Conservation (phyloP, 2,888 invertebrate genomes). For the Cheilosia grossa region DNA sequence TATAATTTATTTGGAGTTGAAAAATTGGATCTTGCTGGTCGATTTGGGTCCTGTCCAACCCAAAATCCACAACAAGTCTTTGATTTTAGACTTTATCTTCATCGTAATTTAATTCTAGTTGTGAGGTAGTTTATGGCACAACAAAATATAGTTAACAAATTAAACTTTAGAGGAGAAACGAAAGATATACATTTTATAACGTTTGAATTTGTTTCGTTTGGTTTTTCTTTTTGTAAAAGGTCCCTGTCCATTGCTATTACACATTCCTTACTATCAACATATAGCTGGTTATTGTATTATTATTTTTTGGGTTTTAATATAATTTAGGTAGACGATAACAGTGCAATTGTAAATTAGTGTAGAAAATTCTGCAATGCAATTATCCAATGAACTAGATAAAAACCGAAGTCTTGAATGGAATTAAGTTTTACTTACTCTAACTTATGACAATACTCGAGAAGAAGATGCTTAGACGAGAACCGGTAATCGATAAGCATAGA, state of each 20-base stretch:
- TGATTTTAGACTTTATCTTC: neutral
- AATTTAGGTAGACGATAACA: conserved; percentile 50
- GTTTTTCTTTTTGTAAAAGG: conserved; percentile 30
- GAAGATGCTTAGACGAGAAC: conserved; percentile 50
- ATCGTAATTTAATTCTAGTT: conserved; percentile 30
- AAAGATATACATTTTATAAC: conserved; percentile 58
- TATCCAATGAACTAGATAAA: conserved; percentile 47
- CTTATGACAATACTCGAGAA: conserved; percentile 47
- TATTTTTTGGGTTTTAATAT: neutral
- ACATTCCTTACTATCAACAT: conserved; percentile 59
- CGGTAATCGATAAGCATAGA: conserved; percentile 21
- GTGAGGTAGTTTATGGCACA: conserved; percentile 59
- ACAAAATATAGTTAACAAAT: neutral
- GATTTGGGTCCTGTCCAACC: conserved; percentile 13
- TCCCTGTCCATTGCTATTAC: conserved; percentile 73
- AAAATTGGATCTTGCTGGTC: neutral
- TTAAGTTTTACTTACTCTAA: conserved; percentile 46
- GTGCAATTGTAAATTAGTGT: conserved; percentile 40
- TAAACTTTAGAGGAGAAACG: neutral
- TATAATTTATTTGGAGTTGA: neutral
- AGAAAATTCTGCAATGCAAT: conserved; percentile 42
- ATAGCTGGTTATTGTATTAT: conserved; percentile 39
- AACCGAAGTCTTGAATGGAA: conserved; percentile 63
- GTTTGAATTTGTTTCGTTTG: conserved; percentile 23
- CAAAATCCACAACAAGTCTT: conserved; percentile 1